Base-by-base conservation (phyloP, 2,113 vertebrate genomes). In the Platanista minor region DNA sequence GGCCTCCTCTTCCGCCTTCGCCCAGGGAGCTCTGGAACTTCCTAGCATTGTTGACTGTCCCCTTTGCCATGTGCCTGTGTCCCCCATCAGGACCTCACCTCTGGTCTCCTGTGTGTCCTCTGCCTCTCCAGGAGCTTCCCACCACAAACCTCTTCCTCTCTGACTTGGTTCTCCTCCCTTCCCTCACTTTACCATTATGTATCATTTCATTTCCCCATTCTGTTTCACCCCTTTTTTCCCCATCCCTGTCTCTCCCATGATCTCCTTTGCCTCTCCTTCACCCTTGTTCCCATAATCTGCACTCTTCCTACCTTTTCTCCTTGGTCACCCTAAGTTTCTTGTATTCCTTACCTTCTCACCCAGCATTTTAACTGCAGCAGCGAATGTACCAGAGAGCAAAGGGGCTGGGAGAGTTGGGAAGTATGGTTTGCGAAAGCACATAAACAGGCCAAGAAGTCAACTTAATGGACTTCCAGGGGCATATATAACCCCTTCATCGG, bases 401-500 rank as follows among this genome's bases (percentile, higher is more conserved):
- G 39, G 75, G 46, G 14, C 87, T 93, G 29, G 33, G 61, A 72
- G 59, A 90, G 75, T 29, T 74, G 74, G 85, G 64, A 57, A 46
- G 36, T 91, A 72, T 90, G 66, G 89, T 90, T 95, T 93, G 83
- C 92, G 87, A 94, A 87, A 88, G 87, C 91, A 84, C 59, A 96
- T 85, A 95, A 97, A 97, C 80, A 98, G 96, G 96, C 96, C 93
- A 97, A 98, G 93, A 97, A 97, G 95, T 97, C 96, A 97, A 97
- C 95, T 67, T 94, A 95, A 95, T 95, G 81, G 91, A 95, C 78
- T 98, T 96, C 81, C 85, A 90, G 94, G 93, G 95, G 75, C 90
- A 43, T 96, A 43, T 96, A 90, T 91, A 95, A 95, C 96, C 72
- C 92, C 93, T 94, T 92, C 90, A 95, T 93, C 96, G 43, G 49